Evolutionary conservation across 2,888 invertebrate genomes (phyloP).

Genomic region (Malachius bipustulatus): DNA sequence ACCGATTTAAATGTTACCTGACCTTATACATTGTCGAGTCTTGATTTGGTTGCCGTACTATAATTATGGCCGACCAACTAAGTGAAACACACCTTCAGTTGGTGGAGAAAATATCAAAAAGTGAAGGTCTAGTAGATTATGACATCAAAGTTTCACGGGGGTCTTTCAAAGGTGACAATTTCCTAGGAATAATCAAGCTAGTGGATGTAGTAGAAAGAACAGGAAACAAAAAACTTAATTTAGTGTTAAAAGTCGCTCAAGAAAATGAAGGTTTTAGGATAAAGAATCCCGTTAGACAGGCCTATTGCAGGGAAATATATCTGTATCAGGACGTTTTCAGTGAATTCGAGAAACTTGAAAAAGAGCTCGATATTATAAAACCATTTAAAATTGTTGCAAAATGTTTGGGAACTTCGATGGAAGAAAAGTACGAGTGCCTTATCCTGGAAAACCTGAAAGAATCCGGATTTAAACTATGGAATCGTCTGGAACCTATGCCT

Average conservation of each 20-base stretch:
- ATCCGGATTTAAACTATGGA: constrained; percentile 16
- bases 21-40: no score
- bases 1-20: no score
- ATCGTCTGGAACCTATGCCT: constrained; percentile 20
- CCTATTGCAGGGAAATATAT: constrained; percentile 18
- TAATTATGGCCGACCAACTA: no score
- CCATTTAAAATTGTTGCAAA: constrained; percentile 16
- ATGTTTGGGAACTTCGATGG: constrained; percentile 15
- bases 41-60: no score
- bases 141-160: constrained; percentile 10
- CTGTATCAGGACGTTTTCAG: constrained; percentile 19
- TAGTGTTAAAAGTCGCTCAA: constrained; percentile 13
- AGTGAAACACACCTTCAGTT: no score
- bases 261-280: constrained; percentile 6
- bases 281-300: constrained; percentile 7
- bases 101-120: no score
- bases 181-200: constrained; percentile 16
- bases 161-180: constrained; percentile 18
- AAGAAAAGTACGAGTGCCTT: constrained; percentile 15
- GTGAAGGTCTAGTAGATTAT: constrained; percentile 12
- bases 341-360: constrained; percentile 15
- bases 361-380: constrained; percentile 13
- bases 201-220: constrained; percentile 11
- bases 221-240: constrained; percentile 9
- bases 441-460: constrained; percentile 20